Conservation (phyloP, 1,140 invertebrate genomes). For the Monomorium pharaonis region DNA sequence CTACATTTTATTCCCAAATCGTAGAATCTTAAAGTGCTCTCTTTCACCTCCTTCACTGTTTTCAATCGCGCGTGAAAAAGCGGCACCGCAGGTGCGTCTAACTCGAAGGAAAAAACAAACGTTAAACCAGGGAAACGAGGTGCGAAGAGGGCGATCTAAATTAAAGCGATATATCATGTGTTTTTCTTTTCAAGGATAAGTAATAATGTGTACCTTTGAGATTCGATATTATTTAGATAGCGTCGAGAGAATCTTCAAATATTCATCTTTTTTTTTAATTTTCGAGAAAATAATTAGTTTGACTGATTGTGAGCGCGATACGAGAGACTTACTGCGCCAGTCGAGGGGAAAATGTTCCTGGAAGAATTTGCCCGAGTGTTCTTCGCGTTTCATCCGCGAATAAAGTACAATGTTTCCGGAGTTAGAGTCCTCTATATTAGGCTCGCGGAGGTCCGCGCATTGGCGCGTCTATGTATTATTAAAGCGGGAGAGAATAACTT, state of each 20-base stretch:
- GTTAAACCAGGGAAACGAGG: neutral
- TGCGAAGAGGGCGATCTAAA: neutral
- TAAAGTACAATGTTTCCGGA: conserved; percentile 33
- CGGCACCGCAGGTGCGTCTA: neutral
- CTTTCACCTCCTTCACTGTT: neutral
- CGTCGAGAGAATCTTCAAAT: too few species aligned
- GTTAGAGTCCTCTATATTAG: conserved; percentile 60
- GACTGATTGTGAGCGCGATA: neutral
- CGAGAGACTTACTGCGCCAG: neutral
- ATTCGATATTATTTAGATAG: too few species aligned
- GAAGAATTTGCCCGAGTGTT: neutral
- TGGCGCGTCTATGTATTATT: conserved; percentile 73
- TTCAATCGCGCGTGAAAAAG: neutral
- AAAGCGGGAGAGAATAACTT: conserved; percentile 74
- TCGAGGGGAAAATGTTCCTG: neutral
- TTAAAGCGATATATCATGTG: neutral
- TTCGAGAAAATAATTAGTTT: too few species aligned
- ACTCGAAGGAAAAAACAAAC: neutral
- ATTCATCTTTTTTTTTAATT: too few species aligned
- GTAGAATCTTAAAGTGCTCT: neutral
- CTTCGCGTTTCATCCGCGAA: neutral
- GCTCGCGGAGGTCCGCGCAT: conserved; percentile 36
- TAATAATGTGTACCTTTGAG: neutral
- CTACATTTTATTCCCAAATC: conserved; percentile 52
- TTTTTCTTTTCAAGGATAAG: neutral